Base-by-base conservation (phyloP, 2,113 vertebrate species). In the Platichthys flesus region DNA sequence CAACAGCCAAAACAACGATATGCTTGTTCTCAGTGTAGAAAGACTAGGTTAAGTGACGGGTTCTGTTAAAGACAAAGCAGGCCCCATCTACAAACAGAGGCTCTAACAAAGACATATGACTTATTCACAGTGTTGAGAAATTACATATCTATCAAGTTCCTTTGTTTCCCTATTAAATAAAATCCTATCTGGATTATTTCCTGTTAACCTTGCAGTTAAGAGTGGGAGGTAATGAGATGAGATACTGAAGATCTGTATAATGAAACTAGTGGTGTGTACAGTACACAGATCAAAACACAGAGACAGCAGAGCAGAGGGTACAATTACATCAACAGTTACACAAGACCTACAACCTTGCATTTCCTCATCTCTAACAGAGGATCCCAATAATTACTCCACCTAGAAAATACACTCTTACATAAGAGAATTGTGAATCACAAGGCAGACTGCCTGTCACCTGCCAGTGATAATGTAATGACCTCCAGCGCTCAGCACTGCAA, bases 291-390 rank as follows among this genome's bases (percentile, higher is more conserved):
- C 24, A 45, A 60, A 71, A 71, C 59, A 57, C 23, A 60, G 31
- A 8, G 40, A 67, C 40, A 28, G 24, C 49, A 54, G 31, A 60
- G 47, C 59, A 67, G 57, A 83, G 51, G 72, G 21, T 64, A 62
- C 14, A 24, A 23, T 70, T 37, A 83, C 66, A 78, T 66, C 42
- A 66, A 60, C 24, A 70, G 77, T 85, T 84, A 65, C 67, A 87
- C 81, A 86, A 86, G 61, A 4, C 35, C 64, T 77, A 70, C 54
- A 40, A 71, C 61, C 70, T 66, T n/a, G 59, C 16, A 31, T 35
- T 78, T 74, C 37, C 60, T 77, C 71, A 59, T 58, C 26, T 81
- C 15, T 63, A 37, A 42, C 45, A 14, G 12, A 42, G n/a, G 42
- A 61, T 47, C 13, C 5, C 5, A 67, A 73, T 70, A 75, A 58